Base-by-base conservation (phyloP, 2,797 vertebrate species). In the Anniella stebbinsi region DNA sequence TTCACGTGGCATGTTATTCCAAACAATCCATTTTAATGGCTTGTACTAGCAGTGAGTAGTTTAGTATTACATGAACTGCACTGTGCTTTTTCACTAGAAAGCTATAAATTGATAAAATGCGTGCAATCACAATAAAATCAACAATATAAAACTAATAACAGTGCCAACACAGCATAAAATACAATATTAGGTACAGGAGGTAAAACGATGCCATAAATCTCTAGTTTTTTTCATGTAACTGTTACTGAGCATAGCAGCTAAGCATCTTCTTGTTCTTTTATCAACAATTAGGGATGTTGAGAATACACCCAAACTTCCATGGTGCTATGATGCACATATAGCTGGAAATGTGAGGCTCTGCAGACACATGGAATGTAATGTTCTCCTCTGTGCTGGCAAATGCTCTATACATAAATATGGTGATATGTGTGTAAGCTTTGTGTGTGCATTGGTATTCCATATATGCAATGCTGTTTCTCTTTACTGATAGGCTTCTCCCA, bases 1-100 rank as follows among this genome's bases (percentile, higher is more conserved):
- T 93, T 92, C 54, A 77, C 91, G 77, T 45, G 67, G 2, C 82
- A 91, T 93, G 67, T 91, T 86, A 92, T 88, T 89, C 54, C 77
- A n/a, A 93, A 66, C 48, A 85, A 38, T 60, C 75, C 73, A 70
- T 81, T 41, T 90, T 57, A 51, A 84, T 21, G n/a, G 8, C 86
- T 93, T 92, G 76, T 92, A 85, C 70, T 60, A 82, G 23, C 9
- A 89, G 0, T 15, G 91, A 89, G 88, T 91, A 87, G 91, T 92
- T 63, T 90, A 94, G 18, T 41, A 6, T 0, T 91, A 3, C 3
- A 36, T 91, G 89, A 84, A 82, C 41, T 77, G 83, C 72, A 84
- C 10, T 82, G 80, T 10, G 9, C 69, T 70, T 70, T 85, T 91
- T 89, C 75, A 17, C 11, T 80, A 30, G 80, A 84, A 84, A 30